A percentile compares a stretch with the other conserved stretches of the same genome.
These are phyloP conservation scores for Melanaphis sacchari DNA, from an alignment of 1,140 invertebrate genomes.

Conservation along the genomic window DNA sequence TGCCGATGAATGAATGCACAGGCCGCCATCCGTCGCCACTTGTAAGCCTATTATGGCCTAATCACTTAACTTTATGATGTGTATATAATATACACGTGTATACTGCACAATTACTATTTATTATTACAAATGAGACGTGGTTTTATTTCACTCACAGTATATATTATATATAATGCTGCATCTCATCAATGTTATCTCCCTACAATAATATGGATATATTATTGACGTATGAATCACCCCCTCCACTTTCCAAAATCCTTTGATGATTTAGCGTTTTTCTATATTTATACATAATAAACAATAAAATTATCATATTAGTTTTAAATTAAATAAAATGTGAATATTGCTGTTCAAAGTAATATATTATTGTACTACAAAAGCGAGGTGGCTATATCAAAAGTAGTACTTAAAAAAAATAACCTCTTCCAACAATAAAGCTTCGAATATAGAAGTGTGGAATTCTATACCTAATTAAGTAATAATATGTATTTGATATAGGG, in stretches of 20 bases:
- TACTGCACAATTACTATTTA: neutral
- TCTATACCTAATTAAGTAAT: neutral
- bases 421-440: neutral
- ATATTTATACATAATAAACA: too few species aligned
- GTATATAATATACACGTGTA: neutral
- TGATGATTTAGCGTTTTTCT: too few species aligned
- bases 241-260: too few species aligned
- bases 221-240: neutral
- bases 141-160: neutral
- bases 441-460: neutral
- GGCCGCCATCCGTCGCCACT: neutral
- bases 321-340: neutral
- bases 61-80: neutral
- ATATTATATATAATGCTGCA: neutral
- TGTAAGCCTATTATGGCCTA: neutral
- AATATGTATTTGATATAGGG: neutral
- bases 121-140: neutral
- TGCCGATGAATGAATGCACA: neutral
- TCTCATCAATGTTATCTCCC: neutral
- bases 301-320: neutral
- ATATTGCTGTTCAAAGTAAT: neutral
- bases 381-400: neutral
- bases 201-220: neutral
- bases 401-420: neutral
- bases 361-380: neutral